A percentile compares a stretch with the other conserved stretches of the same genome.
Evolutionary conservation across 1,140 invertebrate genomes (phyloP).

Genomic region (Armadillidium nasatum): DNA sequence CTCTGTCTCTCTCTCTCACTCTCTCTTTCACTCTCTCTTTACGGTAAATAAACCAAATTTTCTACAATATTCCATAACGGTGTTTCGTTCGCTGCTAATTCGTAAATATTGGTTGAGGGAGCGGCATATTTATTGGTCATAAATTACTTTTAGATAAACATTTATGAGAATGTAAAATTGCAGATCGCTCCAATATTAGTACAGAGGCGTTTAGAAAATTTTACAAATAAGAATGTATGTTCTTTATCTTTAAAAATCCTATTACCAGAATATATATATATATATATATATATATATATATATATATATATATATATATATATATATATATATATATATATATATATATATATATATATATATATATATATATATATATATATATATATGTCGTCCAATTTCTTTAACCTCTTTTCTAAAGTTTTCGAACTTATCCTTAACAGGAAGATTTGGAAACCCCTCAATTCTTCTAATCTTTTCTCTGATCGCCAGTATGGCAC

Average conservation of each 20-base stretch:
- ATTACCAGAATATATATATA: neutral
- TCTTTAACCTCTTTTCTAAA: too few relatives aligned
- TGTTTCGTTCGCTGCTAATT: neutral
- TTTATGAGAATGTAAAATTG: conserved; percentile 9
- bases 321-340: conserved; percentile 14
- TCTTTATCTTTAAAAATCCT: neutral
- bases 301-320: conserved; percentile 15
- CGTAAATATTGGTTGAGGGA: neutral
- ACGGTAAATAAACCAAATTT: neutral
- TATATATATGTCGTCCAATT: too few relatives aligned
- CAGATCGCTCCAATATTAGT: conserved; percentile 2
- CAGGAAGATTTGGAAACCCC: too few relatives aligned
- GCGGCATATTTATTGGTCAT: neutral
- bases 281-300: neutral
- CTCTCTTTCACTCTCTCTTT: too few relatives aligned
- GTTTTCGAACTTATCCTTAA: too few relatives aligned
- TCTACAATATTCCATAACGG: neutral
- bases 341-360: conserved; percentile 15
- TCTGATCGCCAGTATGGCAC: too few relatives aligned
- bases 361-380: conserved; percentile 14
- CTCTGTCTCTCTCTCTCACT: too few relatives aligned
- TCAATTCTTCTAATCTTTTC: too few relatives aligned
- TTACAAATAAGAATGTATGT: neutral
- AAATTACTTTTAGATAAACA: conserved; percentile 3
- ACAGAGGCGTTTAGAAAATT: conserved; percentile 4